Base-by-base conservation (phyloP, 2,888 invertebrate genomes). In the Hirudinaria manillensis region DNA sequence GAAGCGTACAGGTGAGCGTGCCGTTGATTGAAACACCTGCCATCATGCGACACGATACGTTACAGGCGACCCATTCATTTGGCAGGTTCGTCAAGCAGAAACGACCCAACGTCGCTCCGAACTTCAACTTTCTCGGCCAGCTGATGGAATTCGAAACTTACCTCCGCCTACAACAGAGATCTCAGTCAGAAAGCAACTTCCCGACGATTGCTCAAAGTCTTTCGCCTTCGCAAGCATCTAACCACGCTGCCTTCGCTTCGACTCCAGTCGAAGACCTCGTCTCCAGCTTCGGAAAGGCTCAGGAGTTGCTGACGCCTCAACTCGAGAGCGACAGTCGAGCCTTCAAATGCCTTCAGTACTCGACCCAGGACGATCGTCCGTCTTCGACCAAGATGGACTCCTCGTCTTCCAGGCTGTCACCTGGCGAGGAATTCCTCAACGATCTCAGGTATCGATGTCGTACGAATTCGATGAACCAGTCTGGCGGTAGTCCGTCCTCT, bases 61-160 rank as follows among this genome's bases (percentile, higher is more conserved):
- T 45, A 4, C 32, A 27, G 21, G 27, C 24, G 24, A 51, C 71
- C 45, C 16, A 24, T 27, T 27, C n/a, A 6, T 51, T 71, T 81
- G 82, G 19, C 82, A 88, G 88, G 80, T 89, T 88, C 81, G 88
- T 89, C 3, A 89, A 89, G 81, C 86, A 86, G 74, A 87, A 87
- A 78, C 84, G 89, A 73, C 87, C 88, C 21, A 87, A 87, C 13
- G 88, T 89, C 77, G 88, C 89, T 32, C 89, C 89, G 6, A 89
- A 89, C 81, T 89, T 89, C 81, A 89, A 89, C 83, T 89, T 89
- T 81, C 85, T 89, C 78, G 89, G 89, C 24, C 89, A 89, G 82
- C 83, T 89, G 55, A 81, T 88, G 74, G 89, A 89, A 80, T 88
- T 87, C 81, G 89, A 89, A 80, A 36, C 66, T 51, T 76, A 77